Conservation (phyloP, 2,797 vertebrate genomes). For the Mastacembelus armatus region DNA sequence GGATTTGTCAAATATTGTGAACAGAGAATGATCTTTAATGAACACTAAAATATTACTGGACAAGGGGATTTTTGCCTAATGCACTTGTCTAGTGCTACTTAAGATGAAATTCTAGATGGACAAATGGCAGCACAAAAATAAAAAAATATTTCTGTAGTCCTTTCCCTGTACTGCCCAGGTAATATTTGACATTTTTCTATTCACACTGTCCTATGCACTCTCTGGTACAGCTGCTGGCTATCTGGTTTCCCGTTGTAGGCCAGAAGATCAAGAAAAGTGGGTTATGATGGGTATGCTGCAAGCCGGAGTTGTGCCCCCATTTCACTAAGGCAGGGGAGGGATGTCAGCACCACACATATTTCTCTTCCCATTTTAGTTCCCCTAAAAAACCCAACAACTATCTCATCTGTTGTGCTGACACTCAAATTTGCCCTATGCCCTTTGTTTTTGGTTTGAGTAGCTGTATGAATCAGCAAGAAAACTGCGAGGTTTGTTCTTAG, state of each 20-base stretch:
- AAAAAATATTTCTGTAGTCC: background rate
- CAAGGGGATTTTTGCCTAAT: background rate
- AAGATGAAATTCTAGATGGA: background rate
- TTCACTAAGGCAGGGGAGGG: slow-evolving; percentile 44
- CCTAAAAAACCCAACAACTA: slow-evolving; percentile 6
- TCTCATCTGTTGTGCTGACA: slow-evolving; percentile 6
- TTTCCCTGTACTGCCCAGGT: background rate
- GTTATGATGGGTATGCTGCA: slow-evolving; percentile 53
- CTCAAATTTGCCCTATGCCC: background rate
- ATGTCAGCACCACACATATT: slow-evolving; percentile 41
- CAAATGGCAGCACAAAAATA: background rate
- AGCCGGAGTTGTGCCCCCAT: slow-evolving; percentile 47
- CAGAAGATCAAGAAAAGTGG: slow-evolving; percentile 57
- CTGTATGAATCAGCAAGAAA: slow-evolving; percentile 12
- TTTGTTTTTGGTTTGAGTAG: background rate
- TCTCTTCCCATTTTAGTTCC: slow-evolving; percentile 20
- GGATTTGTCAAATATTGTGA: background rate
- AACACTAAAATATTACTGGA: background rate
- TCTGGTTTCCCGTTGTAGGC: slow-evolving; percentile 22
- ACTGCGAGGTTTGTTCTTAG: background rate
- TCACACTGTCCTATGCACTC: background rate
- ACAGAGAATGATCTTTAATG: background rate
- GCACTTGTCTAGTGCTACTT: background rate
- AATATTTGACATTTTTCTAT: slow-evolving; percentile 1
- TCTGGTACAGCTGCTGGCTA: slow-evolving; percentile 20